Percentiles rank a stretch among this genome's conserved stretches.
phyloP scores from a whole-genome alignment of 2,888 invertebrate genomes.

The Aphidoletes aphidimyza region DNA sequence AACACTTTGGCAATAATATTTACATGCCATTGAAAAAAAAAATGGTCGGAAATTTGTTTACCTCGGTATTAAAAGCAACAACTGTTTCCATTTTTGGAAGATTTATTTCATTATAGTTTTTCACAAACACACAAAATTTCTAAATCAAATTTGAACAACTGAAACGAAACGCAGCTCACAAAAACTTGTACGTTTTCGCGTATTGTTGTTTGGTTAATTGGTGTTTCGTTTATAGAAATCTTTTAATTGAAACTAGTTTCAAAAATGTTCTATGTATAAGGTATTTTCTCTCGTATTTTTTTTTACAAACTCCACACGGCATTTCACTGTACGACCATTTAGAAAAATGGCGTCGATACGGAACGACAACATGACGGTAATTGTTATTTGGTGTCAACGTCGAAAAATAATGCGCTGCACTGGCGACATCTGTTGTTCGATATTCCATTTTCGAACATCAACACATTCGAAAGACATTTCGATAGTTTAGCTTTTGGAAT shows the following conservation, averaged over 20 bases:
- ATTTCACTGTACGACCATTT: slow-evolving; percentile 53
- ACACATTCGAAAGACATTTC: no score
- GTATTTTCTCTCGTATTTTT: slow-evolving; percentile 3
- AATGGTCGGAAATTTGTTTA: slow-evolving; percentile 59
- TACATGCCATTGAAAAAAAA: neutral
- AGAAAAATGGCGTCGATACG: slow-evolving; percentile 54
- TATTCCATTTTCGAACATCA: neutral
- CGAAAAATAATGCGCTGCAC: slow-evolving; percentile 3
- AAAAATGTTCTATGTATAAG: slow-evolving; percentile 35
- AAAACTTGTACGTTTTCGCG: neutral
- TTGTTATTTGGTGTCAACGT: slow-evolving; percentile 44
- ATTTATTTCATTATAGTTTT: slow-evolving; percentile 53
- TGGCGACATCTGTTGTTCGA: neutral
- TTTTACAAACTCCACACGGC: slow-evolving; percentile 53
- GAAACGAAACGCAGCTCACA: neutral
- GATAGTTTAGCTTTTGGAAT: no score
- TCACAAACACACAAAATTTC: slow-evolving; percentile 50
- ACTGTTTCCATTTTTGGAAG: slow-evolving; percentile 64
- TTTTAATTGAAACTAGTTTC: slow-evolving; percentile 49
- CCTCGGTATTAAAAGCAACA: slow-evolving; percentile 66
- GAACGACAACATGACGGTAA: slow-evolving; percentile 53
- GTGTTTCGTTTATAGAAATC: slow-evolving; percentile 34
- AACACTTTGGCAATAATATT: no score
- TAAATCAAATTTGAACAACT: slow-evolving; percentile 8
- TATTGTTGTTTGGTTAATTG: neutral